These are phyloP conservation scores for Cylindroiulus punctatus DNA, from an alignment of 2,888 invertebrate genomes.

Conservation along the genomic window DNA sequence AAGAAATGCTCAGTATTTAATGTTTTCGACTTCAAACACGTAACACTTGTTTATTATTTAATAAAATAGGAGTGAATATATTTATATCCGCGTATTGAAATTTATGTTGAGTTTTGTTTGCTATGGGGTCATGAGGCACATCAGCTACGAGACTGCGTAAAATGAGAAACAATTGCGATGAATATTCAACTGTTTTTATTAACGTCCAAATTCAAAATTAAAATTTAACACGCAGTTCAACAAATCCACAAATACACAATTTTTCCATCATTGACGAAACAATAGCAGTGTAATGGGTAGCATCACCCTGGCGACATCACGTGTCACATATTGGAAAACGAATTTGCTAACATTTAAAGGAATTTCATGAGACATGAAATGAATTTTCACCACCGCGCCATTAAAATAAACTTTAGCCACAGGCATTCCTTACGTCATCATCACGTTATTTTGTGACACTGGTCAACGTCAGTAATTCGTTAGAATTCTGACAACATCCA, in stretches of 20 bases:
- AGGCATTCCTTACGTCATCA: not conserved
- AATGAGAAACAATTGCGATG: not conserved
- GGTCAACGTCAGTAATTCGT: constrained; percentile 15
- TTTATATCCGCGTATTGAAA: no score
- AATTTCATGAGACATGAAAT: not conserved
- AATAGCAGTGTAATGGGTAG: not conserved
- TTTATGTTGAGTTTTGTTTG: no score
- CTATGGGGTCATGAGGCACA: no score
- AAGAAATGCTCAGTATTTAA: constrained; percentile 54
- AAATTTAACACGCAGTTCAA: not conserved
- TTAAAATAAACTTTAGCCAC: not conserved
- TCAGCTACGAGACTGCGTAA: not conserved
- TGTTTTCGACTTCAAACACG: no score
- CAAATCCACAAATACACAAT: not conserved
- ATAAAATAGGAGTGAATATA: no score
- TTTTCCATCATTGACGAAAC: not conserved
- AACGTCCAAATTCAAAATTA: not conserved
- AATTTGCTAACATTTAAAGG: not conserved
- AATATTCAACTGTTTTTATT: not conserved
- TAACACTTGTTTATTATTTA: no score
- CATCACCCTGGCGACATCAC: not conserved
- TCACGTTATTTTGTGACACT: not conserved
- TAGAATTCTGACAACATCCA: constrained; percentile 15
- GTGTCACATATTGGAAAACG: not conserved
- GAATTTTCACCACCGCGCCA: not conserved